These are phyloP conservation scores for Disparrhopalites patrizii DNA, from an alignment of 2,888 invertebrate genomes.

Conservation along the genomic window DNA sequence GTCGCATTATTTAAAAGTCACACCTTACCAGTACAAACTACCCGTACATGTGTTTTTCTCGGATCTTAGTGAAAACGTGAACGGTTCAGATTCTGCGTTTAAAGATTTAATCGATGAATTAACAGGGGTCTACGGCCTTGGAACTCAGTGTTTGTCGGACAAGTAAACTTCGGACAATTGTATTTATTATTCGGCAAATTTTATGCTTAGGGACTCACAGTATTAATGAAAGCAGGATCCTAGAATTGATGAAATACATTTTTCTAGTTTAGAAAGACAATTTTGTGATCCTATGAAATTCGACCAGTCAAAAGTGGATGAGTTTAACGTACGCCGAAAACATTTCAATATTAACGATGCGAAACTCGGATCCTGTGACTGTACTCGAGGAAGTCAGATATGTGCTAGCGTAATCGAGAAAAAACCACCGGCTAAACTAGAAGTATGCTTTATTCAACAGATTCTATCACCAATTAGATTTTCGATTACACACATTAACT, in stretches of 20 bases:
- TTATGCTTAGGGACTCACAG: too few species aligned
- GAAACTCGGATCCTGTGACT: conserved; percentile 25
- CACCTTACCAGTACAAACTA: conserved; percentile 50
- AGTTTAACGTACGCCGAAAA: conserved; percentile 1
- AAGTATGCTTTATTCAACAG: conserved; percentile 8
- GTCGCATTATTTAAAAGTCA: conserved; percentile 53
- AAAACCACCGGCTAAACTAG: conserved; percentile 14
- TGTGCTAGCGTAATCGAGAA: conserved; percentile 13
- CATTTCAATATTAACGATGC: background rate
- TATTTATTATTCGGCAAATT: too few species aligned
- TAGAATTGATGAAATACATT: too few species aligned
- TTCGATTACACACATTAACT: background rate
- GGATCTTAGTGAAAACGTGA: background rate
- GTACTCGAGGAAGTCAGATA: conserved; percentile 17
- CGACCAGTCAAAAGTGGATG: conserved; percentile 16
- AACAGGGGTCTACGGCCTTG: conserved; percentile 52
- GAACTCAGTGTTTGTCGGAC: conserved; percentile 52
- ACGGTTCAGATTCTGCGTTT: too few species aligned
- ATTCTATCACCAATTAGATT: background rate
- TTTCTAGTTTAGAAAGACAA: conserved; percentile 1
- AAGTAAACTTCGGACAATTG: background rate
- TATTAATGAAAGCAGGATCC: too few species aligned
- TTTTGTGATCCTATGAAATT: conserved; percentile 31
- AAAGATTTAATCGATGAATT: conserved; percentile 50
- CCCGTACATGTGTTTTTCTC: conserved; percentile 46